A percentile compares a stretch with the other conserved stretches of the same genome.
Conservation (phyloP, 1,140 invertebrate genomes). For the Aphaenogaster floridana region DNA sequence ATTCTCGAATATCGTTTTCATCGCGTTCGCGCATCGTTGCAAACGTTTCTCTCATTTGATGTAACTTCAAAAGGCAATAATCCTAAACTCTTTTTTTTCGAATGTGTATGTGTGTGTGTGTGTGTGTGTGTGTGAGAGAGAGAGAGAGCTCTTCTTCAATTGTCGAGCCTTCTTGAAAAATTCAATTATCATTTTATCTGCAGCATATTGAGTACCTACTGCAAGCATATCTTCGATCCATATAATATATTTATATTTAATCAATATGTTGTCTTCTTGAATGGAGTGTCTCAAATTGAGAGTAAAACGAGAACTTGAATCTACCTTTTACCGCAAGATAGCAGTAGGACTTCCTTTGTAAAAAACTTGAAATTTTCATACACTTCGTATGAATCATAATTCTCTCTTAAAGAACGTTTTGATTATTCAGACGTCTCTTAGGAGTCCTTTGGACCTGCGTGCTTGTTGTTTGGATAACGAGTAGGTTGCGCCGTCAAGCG, state of each 20-base stretch:
- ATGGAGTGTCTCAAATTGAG: background rate
- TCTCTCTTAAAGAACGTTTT: background rate
- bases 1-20: conserved; percentile 46
- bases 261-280: background rate
- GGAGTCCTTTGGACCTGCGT: background rate
- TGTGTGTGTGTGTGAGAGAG: background rate
- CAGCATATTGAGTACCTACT: background rate
- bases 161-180: background rate
- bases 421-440: background rate
- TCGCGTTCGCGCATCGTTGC: background rate
- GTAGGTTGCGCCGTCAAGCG: conserved; percentile 15
- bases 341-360: background rate
- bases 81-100: background rate
- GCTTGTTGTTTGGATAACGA: conserved; percentile 24
- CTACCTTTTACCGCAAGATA: background rate
- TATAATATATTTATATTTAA: background rate
- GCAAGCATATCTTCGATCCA: background rate
- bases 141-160: background rate
- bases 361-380: background rate
- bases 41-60: background rate
- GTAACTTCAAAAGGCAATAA: conserved; percentile 32
- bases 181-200: background rate
- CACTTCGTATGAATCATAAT: background rate
- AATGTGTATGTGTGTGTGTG: background rate
- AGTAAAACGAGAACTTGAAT: background rate